Evolutionary conservation across 2,113 vertebrate genomes (phyloP).

Genomic region (Saguinus imperator): DNA sequence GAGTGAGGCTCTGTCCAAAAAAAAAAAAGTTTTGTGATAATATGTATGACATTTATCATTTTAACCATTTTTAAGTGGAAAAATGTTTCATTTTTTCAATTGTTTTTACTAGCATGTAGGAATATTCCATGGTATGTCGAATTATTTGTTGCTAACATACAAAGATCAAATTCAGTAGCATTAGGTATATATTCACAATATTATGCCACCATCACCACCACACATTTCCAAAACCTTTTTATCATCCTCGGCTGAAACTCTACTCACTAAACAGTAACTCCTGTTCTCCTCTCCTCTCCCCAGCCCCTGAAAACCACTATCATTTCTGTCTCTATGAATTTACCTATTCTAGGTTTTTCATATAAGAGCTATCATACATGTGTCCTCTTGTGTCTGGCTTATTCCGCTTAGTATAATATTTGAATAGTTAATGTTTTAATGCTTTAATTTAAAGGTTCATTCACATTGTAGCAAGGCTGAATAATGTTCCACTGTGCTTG

Average conservation of each 20-base stretch:
- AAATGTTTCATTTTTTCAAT: too few species aligned
- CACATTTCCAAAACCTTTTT: background rate
- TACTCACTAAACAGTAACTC: background rate
- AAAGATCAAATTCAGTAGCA: background rate
- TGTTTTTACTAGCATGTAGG: too few species aligned
- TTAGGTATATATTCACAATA: background rate
- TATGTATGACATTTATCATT: background rate
- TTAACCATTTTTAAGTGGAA: background rate
- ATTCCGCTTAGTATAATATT: background rate
- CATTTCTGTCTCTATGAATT: background rate
- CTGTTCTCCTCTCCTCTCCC: background rate
- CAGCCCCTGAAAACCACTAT: too few species aligned
- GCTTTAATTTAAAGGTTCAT: background rate
- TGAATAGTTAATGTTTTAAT: background rate
- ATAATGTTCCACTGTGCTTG: background rate
- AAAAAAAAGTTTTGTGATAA: background rate
- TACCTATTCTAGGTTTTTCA: background rate
- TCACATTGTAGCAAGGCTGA: background rate
- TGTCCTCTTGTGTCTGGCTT: background rate
- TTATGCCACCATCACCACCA: background rate
- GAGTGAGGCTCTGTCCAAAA: too few species aligned
- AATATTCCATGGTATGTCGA: too few species aligned
- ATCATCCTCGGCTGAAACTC: background rate
- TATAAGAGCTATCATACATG: background rate
- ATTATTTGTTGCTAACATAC: too few species aligned